Evolutionary conservation across 2,113 vertebrate species (phyloP).

Genomic region (Eupsittula cactorum): DNA sequence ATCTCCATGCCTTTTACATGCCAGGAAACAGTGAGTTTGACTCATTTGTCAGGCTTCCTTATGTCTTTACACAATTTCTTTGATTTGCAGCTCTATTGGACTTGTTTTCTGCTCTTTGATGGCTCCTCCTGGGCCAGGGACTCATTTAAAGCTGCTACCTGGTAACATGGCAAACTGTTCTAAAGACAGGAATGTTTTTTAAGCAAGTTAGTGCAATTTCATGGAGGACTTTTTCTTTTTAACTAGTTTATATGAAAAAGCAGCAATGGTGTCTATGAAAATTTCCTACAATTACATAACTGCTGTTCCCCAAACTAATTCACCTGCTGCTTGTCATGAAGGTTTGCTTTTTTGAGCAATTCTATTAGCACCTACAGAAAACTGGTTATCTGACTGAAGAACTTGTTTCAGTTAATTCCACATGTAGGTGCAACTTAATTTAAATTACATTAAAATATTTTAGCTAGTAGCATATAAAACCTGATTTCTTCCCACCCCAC

Average conservation of each 20-base stretch:
- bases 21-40: background rate
- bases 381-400: rapidly evolving
- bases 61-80: background rate
- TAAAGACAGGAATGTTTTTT: background rate
- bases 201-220: background rate
- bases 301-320: background rate
- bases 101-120: background rate
- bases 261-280: background rate
- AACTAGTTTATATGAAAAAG: background rate
- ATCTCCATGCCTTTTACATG: background rate
- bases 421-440: background rate
- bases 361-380: background rate
- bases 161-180: background rate
- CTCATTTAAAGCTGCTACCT: background rate
- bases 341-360: background rate
- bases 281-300: background rate
- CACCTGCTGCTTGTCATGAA: background rate
- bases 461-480: background rate
- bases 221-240: background rate
- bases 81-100: background rate
- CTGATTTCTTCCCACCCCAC: background rate
- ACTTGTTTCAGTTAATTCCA: background rate
- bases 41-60: background rate
- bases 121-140: background rate
- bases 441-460: background rate